Percentiles rank a stretch among this genome's conserved stretches.
Conservation (phyloP, 2,797 vertebrate genomes). For the Enteromius paludinosus region DNA sequence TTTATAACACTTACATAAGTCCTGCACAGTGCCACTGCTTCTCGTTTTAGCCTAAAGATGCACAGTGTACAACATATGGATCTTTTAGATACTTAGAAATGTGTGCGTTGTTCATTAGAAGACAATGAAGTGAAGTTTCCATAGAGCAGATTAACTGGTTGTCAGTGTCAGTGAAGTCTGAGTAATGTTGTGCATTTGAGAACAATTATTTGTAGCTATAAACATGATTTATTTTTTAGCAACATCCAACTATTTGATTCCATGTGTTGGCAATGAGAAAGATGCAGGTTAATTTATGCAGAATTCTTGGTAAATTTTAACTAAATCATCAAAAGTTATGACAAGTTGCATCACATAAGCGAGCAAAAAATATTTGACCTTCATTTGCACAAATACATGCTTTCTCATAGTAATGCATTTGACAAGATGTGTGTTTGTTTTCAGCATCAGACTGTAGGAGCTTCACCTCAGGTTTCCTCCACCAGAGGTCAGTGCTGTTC, state of each 20-base stretch:
- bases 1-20: background rate
- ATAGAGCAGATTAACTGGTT: background rate
- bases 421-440: background rate
- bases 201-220: background rate
- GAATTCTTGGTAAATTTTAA: background rate
- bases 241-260: background rate
- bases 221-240: background rate
- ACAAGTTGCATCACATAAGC: background rate
- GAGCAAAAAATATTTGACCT: no score
- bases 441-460: background rate
- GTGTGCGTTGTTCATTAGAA: background rate
- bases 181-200: background rate
- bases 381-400: background rate
- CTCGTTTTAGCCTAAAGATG: background rate
- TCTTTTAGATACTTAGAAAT: background rate
- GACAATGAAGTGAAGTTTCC: background rate
- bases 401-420: background rate
- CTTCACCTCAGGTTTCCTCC: constrained; percentile 5
- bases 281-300: background rate
- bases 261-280: background rate
- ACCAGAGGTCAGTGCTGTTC: constrained; percentile 72
- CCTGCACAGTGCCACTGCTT: background rate
- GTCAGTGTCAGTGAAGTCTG: background rate
- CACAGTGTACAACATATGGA: background rate
- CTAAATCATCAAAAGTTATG: no score